Evolutionary conservation across 1,140 invertebrate species (phyloP).

Genomic region (Pantala flavescens): DNA sequence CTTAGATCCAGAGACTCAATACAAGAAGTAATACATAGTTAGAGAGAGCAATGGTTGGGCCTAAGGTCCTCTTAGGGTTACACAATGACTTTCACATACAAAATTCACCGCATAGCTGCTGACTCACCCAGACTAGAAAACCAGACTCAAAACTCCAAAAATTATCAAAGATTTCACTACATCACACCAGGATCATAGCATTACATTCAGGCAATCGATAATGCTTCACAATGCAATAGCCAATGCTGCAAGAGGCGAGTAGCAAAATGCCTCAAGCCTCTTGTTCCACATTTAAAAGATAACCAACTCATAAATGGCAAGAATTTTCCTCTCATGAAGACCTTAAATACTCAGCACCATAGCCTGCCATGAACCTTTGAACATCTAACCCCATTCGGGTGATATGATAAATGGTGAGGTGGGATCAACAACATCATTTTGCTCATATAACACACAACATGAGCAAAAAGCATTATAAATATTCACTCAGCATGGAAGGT

Average conservation of each 20-base stretch:
- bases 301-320: background rate
- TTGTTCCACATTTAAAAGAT: too few species aligned
- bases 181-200: slow-evolving; percentile 5
- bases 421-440: background rate
- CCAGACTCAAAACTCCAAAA: background rate
- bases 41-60: background rate
- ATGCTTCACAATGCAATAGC: background rate
- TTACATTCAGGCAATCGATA: background rate
- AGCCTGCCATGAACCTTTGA: background rate
- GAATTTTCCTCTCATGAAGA: background rate
- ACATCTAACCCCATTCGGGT: background rate
- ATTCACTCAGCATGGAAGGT: too few species aligned
- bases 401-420: background rate
- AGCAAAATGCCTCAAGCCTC: too few species aligned
- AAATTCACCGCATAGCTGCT: slow-evolving; percentile 2
- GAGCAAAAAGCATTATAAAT: background rate
- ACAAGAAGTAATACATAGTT: background rate
- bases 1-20: slow-evolving; percentile 9
- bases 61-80: background rate
- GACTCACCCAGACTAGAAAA: slow-evolving; percentile 8
- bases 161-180: background rate
- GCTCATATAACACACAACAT: background rate
- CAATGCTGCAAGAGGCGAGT: background rate
- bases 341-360: background rate
- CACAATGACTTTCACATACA: background rate